These are phyloP conservation scores for Polyergus mexicanus DNA, from an alignment of 1,140 invertebrate species.

Conservation along the genomic window DNA sequence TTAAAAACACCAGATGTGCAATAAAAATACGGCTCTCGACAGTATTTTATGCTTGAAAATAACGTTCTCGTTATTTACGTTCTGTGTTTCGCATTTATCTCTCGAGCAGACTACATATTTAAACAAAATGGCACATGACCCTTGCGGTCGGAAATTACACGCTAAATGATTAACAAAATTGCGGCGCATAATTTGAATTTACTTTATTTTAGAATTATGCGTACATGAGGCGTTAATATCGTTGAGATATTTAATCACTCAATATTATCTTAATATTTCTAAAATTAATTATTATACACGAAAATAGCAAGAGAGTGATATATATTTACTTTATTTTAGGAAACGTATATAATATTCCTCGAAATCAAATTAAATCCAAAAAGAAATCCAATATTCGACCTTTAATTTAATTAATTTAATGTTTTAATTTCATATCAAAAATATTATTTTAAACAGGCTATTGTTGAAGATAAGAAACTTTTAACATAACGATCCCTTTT, in stretches of 20 bases:
- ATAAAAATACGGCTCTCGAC: neutral
- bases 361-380: neutral
- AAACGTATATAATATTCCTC: neutral
- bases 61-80: neutral
- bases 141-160: neutral
- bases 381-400: neutral
- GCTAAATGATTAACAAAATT: neutral
- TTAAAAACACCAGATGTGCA: neutral
- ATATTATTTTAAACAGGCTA: neutral
- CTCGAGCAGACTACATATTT: neutral
- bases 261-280: neutral
- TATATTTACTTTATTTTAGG: neutral
- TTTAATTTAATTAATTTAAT: neutral
- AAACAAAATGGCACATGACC: neutral
- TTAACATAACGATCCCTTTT: neutral
- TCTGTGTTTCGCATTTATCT: neutral
- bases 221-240: neutral
- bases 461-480: neutral
- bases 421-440: neutral
- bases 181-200: neutral
- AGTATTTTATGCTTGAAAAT: neutral
- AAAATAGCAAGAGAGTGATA: neutral
- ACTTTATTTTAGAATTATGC: neutral
- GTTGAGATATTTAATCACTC: neutral
- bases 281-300: too few species aligned